Evolutionary conservation across 2,888 invertebrate genomes (phyloP), one percentile per base, ranked within the genome.

Genomic region (Cactoblastis cactorum): DNA sequence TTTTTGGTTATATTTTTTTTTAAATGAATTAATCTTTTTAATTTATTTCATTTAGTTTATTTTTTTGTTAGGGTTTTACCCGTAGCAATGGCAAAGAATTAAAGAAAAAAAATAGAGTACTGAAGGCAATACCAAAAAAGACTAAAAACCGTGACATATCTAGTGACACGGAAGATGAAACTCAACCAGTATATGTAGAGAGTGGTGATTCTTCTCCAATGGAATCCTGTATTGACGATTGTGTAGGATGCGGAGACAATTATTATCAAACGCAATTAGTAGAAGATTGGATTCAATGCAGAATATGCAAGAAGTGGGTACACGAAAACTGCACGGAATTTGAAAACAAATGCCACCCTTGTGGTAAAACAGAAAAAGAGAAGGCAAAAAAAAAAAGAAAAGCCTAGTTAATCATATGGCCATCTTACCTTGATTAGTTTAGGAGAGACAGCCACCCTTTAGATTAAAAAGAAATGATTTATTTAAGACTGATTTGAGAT

Each of bases 271-370:
- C 34, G 3, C 2, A 34, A 34, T 12, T 34, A 2, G 12, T 12
- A 3, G 34, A 34, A 34, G 34, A 34, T 3, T 34, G 34, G 34
- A 34, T 34, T 34, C 2, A 34, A 12, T 34, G 34, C 5, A 12
- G n/a, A 1, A 34, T 12, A 3, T 34, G 34, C 12, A 34, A 34
- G 34, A 9, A 12, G 34, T 34, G 34, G 34, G 34, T 12, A 2
- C 34, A 34, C 5, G 34, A 34, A 34, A 34, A 34, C 34, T 34
- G 34, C 12, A 34, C 34, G 3, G 34, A 34, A 5, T 34, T 12
- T 34, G 12, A 34, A 9, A 5, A 34, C n/a, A 12, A 17, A 52
- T 53, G 3, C 50, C 51, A 28, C 55, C 53, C 28, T 11, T 55
- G 8, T 53, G 34, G 34, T n/a, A 34, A 12, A 12, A 34, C 3